phyloP scores from a whole-genome alignment of 2,797 vertebrate genomes.

The Scleropages formosus region DNA sequence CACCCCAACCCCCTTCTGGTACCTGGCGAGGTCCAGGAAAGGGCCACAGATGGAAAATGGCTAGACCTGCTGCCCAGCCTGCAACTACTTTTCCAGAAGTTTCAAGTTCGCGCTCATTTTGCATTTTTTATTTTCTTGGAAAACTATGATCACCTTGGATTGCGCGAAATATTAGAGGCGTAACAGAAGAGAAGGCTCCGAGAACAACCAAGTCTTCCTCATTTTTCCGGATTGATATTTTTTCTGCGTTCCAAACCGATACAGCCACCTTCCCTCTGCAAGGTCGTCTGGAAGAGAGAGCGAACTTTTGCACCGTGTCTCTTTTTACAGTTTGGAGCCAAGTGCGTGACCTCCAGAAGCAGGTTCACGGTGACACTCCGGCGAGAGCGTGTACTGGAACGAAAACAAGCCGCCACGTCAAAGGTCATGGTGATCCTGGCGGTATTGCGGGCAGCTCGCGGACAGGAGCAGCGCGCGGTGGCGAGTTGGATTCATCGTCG shows the following conservation, averaged over 20 bases:
- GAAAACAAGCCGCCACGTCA: slow-evolving; percentile 32
- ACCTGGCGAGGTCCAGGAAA: slow-evolving; percentile 15
- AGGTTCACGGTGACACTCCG: not conserved
- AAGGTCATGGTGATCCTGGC: slow-evolving; percentile 43
- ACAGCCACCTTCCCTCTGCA: not conserved
- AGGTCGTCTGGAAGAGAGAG: slow-evolving; percentile 2
- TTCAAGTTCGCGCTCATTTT: slow-evolving; percentile 5
- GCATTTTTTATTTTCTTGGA: not conserved
- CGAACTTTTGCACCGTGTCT: not conserved
- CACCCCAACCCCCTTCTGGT: not conserved
- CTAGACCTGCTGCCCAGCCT: slow-evolving; percentile 10
- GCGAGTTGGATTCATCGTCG: slow-evolving; percentile 66
- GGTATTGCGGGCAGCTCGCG: slow-evolving; percentile 52
- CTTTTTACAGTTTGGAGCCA: not conserved
- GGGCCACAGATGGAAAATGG: slow-evolving; percentile 20
- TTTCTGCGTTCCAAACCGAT: not conserved
- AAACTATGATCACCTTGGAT: not conserved
- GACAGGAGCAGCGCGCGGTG: slow-evolving; percentile 54
- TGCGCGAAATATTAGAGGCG: not conserved
- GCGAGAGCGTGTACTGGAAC: slow-evolving; percentile 27
- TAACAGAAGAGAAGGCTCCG: not conserved
- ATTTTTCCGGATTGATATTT: no score
- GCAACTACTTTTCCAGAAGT: not conserved
- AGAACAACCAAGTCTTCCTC: no score
- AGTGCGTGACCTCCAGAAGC: not conserved